Base-by-base conservation (phyloP, 1,140 invertebrate genomes). In the Drosophila sp. region DNA sequence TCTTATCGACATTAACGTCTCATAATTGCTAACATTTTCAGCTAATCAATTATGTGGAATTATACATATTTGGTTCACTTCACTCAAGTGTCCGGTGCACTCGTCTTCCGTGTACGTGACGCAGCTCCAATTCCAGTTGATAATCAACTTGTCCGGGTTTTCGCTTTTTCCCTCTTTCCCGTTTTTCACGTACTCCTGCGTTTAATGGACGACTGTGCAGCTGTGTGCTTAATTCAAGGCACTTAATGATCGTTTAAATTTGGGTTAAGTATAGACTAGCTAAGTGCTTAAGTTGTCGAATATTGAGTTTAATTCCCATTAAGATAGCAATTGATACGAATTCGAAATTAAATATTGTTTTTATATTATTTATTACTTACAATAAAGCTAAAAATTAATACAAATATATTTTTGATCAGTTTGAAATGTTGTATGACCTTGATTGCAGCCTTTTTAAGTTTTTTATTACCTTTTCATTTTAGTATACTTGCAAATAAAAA, bases 31-130 rank as follows among this genome's bases (percentile, higher is more conserved):
- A 40, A 74, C 64, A 86, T 38, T 67, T 86, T 71, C 64, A 66
- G 63, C 41, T 80, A 74, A 80, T 84, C 73, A 86, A 84, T 84
- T 86, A 77, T 84, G 58, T 54, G 62, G 32, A 76, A 83, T 84
- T 83, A 80, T 84, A 84, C 54, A 66, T 72, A 65, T 82, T 80
- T 63, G 27, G 14, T 45, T 34, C 69, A 38, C 46, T 77, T 48
- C 63, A 73, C 41, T 36, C 43, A 25, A 13, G 34, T 62, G 59
- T 57, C 46, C 18, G 18, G 27, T 38, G 59, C 34, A 58, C 40
- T 58, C 21, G 4, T 14, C 8, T 7, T 11, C 5, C 25, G 18
- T 46, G 58, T 48, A 78, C 75, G 76, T 76, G 78, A 69, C 58
- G 45, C 58, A 46, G 36, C 36, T 38, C n/a, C 36, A 38, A 38